Percentiles rank a stretch among this genome's conserved stretches.
phyloP scores from a whole-genome alignment of 2,797 vertebrate genomes.

The Pygocentrus nattereri region DNA sequence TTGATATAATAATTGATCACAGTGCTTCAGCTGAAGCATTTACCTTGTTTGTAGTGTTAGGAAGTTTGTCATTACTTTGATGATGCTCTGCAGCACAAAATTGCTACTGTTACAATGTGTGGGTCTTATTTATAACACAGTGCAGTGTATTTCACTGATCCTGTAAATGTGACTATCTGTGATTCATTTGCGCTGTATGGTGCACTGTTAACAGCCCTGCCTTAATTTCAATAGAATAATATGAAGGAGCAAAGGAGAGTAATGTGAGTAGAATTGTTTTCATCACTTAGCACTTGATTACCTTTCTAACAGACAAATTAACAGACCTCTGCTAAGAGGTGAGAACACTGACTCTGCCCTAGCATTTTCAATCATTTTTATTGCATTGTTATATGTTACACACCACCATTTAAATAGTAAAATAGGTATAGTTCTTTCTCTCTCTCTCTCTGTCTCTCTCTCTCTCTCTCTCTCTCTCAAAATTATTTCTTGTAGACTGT shows the following conservation, averaged over 20 bases:
- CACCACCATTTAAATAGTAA: too few relatives aligned
- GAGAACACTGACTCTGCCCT: neutral
- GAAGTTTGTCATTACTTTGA: conserved; percentile 16
- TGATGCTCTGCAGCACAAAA: neutral
- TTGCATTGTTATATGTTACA: too few relatives aligned
- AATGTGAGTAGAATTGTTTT: conserved; percentile 32
- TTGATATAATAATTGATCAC: too few relatives aligned
- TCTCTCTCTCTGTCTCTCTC: too few relatives aligned
- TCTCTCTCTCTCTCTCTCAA: too few relatives aligned
- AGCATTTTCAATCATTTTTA: too few relatives aligned
- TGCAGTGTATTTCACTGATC: neutral
- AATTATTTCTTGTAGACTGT: too few relatives aligned
- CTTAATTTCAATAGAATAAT: conserved; percentile 12
- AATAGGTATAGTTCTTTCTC: too few relatives aligned
- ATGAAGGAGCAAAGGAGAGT: neutral
- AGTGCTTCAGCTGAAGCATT: neutral
- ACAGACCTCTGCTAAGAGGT: neutral
- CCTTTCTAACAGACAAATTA: conserved; percentile 22
- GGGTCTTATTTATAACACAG: neutral
- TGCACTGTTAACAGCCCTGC: neutral
- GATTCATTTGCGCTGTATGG: neutral
- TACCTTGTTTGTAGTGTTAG: neutral
- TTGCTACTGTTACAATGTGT: neutral
- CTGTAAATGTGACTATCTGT: neutral
- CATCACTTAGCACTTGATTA: conserved; percentile 21